Percentiles rank a stretch among this genome's conserved stretches.
Conservation (phyloP, 2,113 vertebrate species). For the Tetrao urogallus region DNA sequence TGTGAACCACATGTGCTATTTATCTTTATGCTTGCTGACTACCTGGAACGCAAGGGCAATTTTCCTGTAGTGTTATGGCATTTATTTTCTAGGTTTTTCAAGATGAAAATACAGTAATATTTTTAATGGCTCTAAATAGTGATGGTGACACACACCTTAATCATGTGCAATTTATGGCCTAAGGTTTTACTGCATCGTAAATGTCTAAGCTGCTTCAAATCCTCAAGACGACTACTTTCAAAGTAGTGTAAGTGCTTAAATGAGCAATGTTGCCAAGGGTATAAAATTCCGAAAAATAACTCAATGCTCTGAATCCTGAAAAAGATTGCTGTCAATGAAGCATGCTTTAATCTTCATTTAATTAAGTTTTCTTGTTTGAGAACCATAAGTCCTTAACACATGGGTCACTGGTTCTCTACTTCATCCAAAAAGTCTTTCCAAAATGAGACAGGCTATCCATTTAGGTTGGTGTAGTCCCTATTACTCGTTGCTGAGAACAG, state of each 20-base stretch:
- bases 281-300: neutral
- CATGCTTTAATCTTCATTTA: constrained; percentile 1
- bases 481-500: neutral
- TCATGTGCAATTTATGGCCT: neutral
- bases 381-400: neutral
- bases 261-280: neutral
- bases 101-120: neutral
- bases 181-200: neutral
- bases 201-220: neutral
- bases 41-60: neutral
- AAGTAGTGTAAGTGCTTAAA: neutral
- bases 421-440: neutral
- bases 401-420: constrained; percentile 1
- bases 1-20: neutral
- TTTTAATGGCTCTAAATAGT: neutral
- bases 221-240: neutral
- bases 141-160: neutral
- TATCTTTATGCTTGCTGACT: neutral
- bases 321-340: neutral
- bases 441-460: neutral
- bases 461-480: neutral
- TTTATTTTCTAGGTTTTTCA: neutral
- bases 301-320: neutral
- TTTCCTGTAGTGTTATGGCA: neutral
- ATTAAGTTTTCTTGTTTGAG: constrained; percentile 6